Evolutionary conservation across 2,888 invertebrate species (phyloP), one percentile per base, ranked within the genome.

Genomic region (Dugesia japonica): DNA sequence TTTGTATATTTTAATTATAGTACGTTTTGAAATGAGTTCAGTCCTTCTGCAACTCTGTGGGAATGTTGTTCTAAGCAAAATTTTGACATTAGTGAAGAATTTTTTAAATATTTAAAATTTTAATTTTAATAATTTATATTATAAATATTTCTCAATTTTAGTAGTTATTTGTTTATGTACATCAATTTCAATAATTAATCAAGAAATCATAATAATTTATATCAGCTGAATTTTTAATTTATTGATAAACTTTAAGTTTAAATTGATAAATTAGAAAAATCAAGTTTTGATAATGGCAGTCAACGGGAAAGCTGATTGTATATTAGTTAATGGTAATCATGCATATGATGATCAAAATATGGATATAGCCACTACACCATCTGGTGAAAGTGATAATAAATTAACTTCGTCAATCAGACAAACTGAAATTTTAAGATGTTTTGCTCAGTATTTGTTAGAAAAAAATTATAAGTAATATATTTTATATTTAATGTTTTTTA

Each of bases 131-230:
- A n/a, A n/a, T n/a, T n/a, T n/a, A n/a, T n/a, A n/a, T n/a, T n/a
- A n/a, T n/a, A n/a, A n/a, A n/a, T n/a, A n/a, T n/a, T n/a, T n/a
- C n/a, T n/a, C n/a, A n/a, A n/a, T n/a, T n/a, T n/a, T n/a, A n/a
- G n/a, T n/a, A 38, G 38, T 17, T 13, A 38, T 38, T 56, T 56
- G 56, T 56, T 56, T 56, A 23, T 56, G 20, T 56, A 20, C 17
- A 20, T 56, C n/a, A 56, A 56, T 13, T 20, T 56, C 1, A 56
- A 7, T 56, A 56, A 56, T 56, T 56, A 56, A 9, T 13, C 23
- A 56, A 56, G 56, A 56, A 56, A 56, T 56, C 56, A 56, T 56
- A 56, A 56, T 56, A 56, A n/a, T 56, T 56, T 56, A 56, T 56
- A 56, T 56, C 56, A 56, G 56, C 56, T 56, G 56, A 56, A 56